Evolutionary conservation across 2,797 vertebrate species (phyloP), one percentile per base, ranked within the genome.

Genomic region (Melanotaenia trifasciata): DNA sequence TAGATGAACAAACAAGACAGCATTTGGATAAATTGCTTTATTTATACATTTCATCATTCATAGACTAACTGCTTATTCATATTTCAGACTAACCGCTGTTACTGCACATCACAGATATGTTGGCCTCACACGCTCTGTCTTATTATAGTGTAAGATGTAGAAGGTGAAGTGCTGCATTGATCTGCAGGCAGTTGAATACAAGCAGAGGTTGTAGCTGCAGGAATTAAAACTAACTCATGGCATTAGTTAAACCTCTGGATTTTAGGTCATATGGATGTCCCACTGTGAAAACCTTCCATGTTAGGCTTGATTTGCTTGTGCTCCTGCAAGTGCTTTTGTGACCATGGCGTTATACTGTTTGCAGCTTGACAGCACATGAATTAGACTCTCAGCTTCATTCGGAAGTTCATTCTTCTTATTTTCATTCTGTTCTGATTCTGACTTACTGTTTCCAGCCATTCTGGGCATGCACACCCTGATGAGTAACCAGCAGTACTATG

Each of bases 401-500:
- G 35, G 54, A 50, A n/a, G 14, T 40, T 61, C 16, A 38, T 51
- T 65, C 16, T 50, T 4, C 65, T 38, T 14, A 0, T 0, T 61
- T 30, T 72, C 70, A 43, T 56, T 83, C 36, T 62, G 66, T 70
- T 28, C 28, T 28, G 28, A 28, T 28, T 28, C 28, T 64, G 65
- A 79, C 70, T 72, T 74, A 50, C 58, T 80, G 67, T 79, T 50
- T 79, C 1, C 88, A 99, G 98, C 98, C 71, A 99, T 99, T 90
- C 94, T 99, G 88, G 98, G 98, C 26, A 99, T 99, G 98, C 98
- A 99, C 91, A 99, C 97, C 6, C 93, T 99, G 88, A 99, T 99
- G 98, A 99, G 98, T 84, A 99, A 97, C 93, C 98, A 99, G 90
- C 98, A 99, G 92, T 99, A 99, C 92, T 99, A 99, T 7, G 96